Evolutionary conservation across 2,888 invertebrate genomes (phyloP).

Genomic region (Dryadula phaetusa): DNA sequence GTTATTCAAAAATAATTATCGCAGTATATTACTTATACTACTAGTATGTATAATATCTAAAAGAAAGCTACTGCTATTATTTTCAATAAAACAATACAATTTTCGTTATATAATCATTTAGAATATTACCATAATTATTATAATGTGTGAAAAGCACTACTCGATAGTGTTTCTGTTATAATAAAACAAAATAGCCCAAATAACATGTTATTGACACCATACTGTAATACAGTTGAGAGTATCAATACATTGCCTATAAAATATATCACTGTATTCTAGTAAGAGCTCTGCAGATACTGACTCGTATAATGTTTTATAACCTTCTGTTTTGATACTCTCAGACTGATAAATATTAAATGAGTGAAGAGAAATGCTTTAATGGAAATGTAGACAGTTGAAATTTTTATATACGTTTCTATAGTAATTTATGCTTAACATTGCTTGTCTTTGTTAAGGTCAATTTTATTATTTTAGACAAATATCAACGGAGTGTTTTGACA

Average conservation of each 20-base stretch:
- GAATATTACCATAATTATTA: neutral
- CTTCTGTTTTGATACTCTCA: constrained; percentile 16
- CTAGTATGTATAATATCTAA: too few species aligned
- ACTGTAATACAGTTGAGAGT: constrained; percentile 18
- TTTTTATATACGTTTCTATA: too few species aligned
- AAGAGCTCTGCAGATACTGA: constrained; percentile 10
- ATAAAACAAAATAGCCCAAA: neutral
- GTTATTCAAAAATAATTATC: too few species aligned
- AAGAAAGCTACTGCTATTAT: too few species aligned
- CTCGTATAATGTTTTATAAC: constrained; percentile 15
- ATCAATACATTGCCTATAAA: constrained; percentile 25
- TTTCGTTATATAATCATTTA: too few species aligned
- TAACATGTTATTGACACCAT: constrained; percentile 12
- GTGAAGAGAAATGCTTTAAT: neutral
- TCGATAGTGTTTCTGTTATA: neutral
- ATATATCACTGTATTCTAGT: constrained; percentile 27
- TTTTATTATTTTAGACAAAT: too few species aligned
- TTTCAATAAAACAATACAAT: too few species aligned
- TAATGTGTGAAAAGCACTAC: neutral
- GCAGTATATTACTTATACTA: too few species aligned
- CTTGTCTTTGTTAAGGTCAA: too few species aligned
- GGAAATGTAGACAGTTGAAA: neutral
- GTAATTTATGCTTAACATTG: too few species aligned
- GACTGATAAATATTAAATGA: constrained; percentile 18
- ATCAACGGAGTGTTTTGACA: too few species aligned